Conservation (phyloP, 2,113 vertebrate genomes). For the Eublepharis macularius region DNA sequence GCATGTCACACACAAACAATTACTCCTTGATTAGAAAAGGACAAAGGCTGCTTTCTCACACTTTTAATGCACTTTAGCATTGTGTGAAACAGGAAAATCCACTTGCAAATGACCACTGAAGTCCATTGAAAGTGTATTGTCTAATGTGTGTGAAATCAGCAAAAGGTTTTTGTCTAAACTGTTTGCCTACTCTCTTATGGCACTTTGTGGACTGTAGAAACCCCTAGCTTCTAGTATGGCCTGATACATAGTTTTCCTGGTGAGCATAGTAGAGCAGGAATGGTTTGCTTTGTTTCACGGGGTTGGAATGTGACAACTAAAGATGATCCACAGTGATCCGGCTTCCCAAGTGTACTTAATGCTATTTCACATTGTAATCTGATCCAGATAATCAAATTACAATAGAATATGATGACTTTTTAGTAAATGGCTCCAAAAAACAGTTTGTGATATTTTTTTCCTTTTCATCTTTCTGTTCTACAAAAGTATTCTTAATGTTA, state of each 20-base stretch:
- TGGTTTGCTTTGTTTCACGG: background rate
- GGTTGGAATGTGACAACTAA: background rate
- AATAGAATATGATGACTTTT: background rate
- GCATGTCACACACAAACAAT: background rate
- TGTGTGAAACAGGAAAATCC: no score
- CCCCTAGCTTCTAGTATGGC: background rate
- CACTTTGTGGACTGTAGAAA: background rate
- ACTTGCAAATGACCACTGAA: no score
- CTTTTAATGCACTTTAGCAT: no score
- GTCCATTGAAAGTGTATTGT: no score
- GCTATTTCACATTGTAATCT: slow-evolving; percentile 35
- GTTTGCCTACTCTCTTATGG: background rate
- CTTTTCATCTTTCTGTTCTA: background rate
- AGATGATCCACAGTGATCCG: background rate
- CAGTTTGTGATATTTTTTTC: background rate
- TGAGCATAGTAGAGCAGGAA: background rate
- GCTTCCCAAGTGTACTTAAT: slow-evolving; percentile 30
- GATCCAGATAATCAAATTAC: background rate
- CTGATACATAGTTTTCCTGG: background rate
- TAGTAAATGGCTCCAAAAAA: background rate
- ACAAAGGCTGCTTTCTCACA: no score
- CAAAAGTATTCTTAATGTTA: slow-evolving; percentile 1
- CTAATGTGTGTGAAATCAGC: no score
- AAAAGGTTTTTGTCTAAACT: background rate
- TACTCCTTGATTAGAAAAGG: background rate